phyloP scores from a whole-genome alignment of 2,113 vertebrate species.

The Chascanopsetta lugubris region DNA sequence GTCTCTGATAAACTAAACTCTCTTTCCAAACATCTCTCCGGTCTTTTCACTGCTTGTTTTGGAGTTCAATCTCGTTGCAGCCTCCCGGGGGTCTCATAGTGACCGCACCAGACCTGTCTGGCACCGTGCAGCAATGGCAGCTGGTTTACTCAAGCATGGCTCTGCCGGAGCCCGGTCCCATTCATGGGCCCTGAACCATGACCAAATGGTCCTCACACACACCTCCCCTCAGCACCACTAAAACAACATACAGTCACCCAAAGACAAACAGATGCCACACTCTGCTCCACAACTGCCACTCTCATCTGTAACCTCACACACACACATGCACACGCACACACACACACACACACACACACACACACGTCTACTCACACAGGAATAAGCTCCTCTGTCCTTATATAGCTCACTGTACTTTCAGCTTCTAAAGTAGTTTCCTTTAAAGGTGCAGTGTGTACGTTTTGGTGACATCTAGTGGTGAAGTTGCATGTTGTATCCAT shows the following conservation, averaged over 20 bases:
- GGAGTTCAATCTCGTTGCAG: constrained; percentile 18
- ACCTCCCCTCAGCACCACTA: constrained; percentile 72
- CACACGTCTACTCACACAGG: no score
- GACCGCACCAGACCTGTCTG: constrained; percentile 48
- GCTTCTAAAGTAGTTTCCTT: no score
- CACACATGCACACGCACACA: constrained; percentile 8
- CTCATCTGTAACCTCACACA: constrained; percentile 33
- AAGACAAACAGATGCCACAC: constrained; percentile 74
- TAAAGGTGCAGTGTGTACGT: no score
- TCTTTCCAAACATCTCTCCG: constrained; percentile 3
- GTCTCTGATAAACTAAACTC: constrained; percentile 20
- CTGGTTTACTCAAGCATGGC: constrained; percentile 67
- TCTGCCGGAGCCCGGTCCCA: constrained; percentile 48
- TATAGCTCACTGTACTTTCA: neutral
- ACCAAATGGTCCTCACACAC: constrained; percentile 69
- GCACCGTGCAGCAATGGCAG: constrained; percentile 50
- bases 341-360: constrained; percentile 12
- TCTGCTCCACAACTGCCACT: constrained; percentile 44
- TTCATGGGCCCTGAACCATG: constrained; percentile 73
- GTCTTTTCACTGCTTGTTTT: constrained; percentile 19
- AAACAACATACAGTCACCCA: constrained; percentile 76
- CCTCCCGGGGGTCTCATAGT: constrained; percentile 40
- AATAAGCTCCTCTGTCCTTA: constrained; percentile 15
- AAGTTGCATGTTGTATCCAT: no score
- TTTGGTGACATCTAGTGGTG: no score